Evolutionary conservation across 2,113 vertebrate species (phyloP), one percentile per base, ranked within the genome.

Genomic region (Eurystomus gularis): DNA sequence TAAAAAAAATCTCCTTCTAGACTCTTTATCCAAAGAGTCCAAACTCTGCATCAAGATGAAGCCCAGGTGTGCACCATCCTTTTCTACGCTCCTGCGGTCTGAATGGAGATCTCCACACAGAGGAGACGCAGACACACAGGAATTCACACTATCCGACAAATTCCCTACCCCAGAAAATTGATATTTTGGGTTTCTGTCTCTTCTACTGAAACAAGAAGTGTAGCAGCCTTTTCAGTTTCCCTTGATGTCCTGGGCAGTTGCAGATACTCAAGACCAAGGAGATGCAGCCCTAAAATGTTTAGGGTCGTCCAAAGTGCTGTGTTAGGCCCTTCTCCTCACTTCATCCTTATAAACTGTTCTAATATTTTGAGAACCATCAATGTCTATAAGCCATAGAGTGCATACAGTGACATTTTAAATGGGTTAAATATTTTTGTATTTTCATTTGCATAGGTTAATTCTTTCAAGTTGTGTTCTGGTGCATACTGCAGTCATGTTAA

Each of bases 401-500:
- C 19, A 51, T 51, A 28, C 16, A 4, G 48, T 25, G 37, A 40
- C 8, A 4, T 58, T 95, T 77, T 60, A 83, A 88, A 61, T 60
- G 19, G 28, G 23, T 82, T 76, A 44, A 78, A 26, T 89, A 42
- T 69, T 60, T 78, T 26, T 54, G 6, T 82, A 28, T 81, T 92
- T 84, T 92, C 23, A n/a, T 71, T 79, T 83, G 31, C 28, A 2
- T 33, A 69, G 20, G 35, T 91, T 91, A 33, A 65, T 87, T 90
- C 10, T 93, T 82, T 89, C 19, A 26, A 75, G 24, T 58, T 64
- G 57, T 88, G 80, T 94, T 95, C 82, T 91, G 58, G 57, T 95
- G 86, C 68, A 91, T 95, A 79, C 78, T 93, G 68, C 73, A 71
- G 70, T 79, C 91, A 62, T 88, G 62, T 58, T 81, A 66, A 62